A percentile compares a stretch with the other conserved stretches of the same genome.
Conservation (phyloP, 2,113 vertebrate species). For the Melospiza georgiana region DNA sequence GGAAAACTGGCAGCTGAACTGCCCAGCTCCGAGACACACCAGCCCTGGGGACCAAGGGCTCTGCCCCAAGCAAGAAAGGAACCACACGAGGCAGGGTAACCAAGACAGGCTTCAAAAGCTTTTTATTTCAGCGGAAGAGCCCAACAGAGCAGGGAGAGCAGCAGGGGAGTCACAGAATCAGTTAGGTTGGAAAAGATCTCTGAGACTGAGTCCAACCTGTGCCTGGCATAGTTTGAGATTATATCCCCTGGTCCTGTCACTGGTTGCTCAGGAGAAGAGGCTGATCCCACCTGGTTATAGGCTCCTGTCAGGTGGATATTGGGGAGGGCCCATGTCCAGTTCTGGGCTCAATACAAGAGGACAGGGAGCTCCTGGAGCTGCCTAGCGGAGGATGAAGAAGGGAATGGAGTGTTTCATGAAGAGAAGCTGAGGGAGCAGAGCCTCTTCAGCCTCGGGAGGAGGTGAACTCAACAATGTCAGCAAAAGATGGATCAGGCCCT, state of each 20-base stretch:
- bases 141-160: neutral
- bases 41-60: rapidly evolving
- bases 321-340: rapidly evolving
- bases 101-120: rapidly evolving
- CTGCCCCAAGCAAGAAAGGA: neutral
- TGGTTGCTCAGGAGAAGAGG: too few relatives aligned
- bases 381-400: rapidly evolving
- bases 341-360: neutral
- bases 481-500: neutral
- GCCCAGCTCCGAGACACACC: neutral
- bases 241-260: neutral
- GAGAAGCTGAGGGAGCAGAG: neutral
- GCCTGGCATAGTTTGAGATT: too few relatives aligned
- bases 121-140: neutral
- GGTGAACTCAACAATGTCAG: too few relatives aligned
- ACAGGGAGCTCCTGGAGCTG: neutral
- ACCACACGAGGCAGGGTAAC: rapidly evolving
- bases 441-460: too few relatives aligned
- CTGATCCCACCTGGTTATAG: neutral
- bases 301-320: rapidly evolving
- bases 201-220: rapidly evolving
- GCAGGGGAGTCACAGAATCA: neutral
- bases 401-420: neutral
- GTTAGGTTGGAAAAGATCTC: neutral
- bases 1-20: neutral